Conservation (phyloP, 2,888 invertebrate genomes). For the Rugalucina vietnamica region DNA sequence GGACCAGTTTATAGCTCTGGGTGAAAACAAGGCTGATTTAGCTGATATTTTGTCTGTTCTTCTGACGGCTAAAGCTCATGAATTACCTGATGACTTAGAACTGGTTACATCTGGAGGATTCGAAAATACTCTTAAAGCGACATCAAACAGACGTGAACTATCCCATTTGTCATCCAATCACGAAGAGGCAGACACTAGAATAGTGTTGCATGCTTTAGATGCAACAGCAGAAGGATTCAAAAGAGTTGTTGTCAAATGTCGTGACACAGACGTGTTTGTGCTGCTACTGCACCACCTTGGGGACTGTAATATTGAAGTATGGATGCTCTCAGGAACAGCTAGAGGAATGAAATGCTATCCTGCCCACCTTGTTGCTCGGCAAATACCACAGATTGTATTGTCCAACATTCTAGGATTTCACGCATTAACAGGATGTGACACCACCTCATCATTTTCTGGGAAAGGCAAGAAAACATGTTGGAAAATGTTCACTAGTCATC, state of each 20-base stretch:
- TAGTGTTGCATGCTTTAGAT: constrained; percentile 24
- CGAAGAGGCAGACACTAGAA: constrained; percentile 36
- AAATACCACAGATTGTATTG: no score
- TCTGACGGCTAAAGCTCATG: neutral
- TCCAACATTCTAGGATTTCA: no score
- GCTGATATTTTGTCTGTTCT: neutral
- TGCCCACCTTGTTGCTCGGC: no score
- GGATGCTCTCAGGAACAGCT: no score
- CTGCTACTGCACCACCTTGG: constrained; percentile 27
- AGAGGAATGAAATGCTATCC: no score
- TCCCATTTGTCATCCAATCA: constrained; percentile 10
- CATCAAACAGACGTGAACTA: neutral
- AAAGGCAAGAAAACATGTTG: neutral
- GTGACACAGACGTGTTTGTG: constrained; percentile 44
- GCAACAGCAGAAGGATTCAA: constrained; percentile 4
- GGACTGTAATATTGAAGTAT: no score
- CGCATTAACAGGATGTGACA: no score
- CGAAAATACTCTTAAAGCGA: neutral
- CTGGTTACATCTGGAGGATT: neutral
- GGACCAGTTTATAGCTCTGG: neutral
- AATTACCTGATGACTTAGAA: neutral
- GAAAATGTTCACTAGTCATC: neutral
- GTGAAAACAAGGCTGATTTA: neutral
- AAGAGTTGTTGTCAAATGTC: constrained; percentile 15
- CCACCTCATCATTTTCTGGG: neutral